A percentile compares a stretch with the other conserved stretches of the same genome.
These are phyloP conservation scores for Oryctes rhinoceros DNA, from an alignment of 1,140 invertebrate species.

Conservation along the genomic window DNA sequence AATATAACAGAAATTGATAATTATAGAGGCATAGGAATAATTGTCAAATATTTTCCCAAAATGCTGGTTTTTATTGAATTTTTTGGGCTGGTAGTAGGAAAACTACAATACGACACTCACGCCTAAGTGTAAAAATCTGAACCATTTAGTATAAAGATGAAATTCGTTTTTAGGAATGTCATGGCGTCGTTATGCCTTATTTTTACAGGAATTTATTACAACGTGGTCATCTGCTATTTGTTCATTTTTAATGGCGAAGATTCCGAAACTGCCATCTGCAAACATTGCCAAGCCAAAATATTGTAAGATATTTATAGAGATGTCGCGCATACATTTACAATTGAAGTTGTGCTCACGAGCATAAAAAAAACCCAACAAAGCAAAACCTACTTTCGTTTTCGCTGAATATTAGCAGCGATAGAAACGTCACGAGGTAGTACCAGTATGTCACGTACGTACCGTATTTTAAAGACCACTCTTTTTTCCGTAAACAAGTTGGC, in stretches of 20 bases:
- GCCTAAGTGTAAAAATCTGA: too few relatives aligned
- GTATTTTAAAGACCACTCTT: constrained; percentile 21
- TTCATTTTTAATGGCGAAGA: background rate
- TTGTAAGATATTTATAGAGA: constrained; percentile 22
- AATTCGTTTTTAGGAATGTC: too few relatives aligned
- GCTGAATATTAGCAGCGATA: background rate
- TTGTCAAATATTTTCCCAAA: too few relatives aligned
- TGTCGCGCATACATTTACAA: background rate
- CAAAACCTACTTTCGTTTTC: constrained; percentile 19
- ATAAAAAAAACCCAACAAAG: background rate
- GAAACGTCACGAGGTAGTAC: background rate
- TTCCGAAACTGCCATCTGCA: background rate
- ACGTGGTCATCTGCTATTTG: background rate
- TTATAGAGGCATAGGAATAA: too few relatives aligned
- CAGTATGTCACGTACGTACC: constrained; percentile 12
- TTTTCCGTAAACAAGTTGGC: constrained; percentile 21
- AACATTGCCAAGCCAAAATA: constrained; percentile 32
- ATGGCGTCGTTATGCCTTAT: too few relatives aligned
- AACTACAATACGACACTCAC: too few relatives aligned
- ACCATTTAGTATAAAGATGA: too few relatives aligned
- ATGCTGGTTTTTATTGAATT: too few relatives aligned
- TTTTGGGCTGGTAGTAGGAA: too few relatives aligned
- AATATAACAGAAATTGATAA: too few relatives aligned
- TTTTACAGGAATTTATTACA: background rate
- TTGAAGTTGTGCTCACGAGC: background rate